These are phyloP conservation scores for Pelmatolapia mariae DNA, from an alignment of 2,113 vertebrate genomes.

Conservation along the genomic window DNA sequence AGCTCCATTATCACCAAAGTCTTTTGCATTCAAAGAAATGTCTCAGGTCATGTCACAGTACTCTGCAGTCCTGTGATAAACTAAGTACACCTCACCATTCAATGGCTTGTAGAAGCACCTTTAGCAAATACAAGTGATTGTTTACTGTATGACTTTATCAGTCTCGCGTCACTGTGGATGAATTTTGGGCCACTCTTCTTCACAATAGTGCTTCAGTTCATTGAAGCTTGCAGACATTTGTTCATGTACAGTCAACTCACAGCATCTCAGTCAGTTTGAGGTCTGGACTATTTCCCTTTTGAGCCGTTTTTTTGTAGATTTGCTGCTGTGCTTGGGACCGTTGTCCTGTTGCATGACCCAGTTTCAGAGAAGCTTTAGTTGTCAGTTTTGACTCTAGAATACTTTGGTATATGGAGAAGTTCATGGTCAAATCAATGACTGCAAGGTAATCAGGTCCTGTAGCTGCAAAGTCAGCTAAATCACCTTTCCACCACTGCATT, in stretches of 20 bases:
- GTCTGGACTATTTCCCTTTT: neutral
- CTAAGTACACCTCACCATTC: neutral
- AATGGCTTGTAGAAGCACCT: neutral
- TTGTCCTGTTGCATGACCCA: neutral
- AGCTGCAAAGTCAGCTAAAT: neutral
- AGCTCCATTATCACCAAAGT: neutral
- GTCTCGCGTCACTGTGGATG: accelerated
- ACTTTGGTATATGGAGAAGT: neutral
- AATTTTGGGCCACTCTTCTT: neutral
- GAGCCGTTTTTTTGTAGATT: accelerated
- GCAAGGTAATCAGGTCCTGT: neutral
- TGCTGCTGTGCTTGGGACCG: neutral
- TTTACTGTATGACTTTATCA: neutral
- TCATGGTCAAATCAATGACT: neutral
- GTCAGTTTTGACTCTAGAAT: neutral
- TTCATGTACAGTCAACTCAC: neutral
- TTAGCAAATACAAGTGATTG: neutral
- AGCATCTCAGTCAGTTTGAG: neutral
- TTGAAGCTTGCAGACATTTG: accelerated
- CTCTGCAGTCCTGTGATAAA: neutral
- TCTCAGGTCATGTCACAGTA: neutral
- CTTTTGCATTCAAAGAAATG: neutral
- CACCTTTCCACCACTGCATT: neutral
- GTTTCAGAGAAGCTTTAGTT: neutral
- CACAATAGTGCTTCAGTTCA: neutral